These are phyloP conservation scores for Zaprionus taronus DNA, from an alignment of 1,140 invertebrate genomes.

Conservation along the genomic window DNA sequence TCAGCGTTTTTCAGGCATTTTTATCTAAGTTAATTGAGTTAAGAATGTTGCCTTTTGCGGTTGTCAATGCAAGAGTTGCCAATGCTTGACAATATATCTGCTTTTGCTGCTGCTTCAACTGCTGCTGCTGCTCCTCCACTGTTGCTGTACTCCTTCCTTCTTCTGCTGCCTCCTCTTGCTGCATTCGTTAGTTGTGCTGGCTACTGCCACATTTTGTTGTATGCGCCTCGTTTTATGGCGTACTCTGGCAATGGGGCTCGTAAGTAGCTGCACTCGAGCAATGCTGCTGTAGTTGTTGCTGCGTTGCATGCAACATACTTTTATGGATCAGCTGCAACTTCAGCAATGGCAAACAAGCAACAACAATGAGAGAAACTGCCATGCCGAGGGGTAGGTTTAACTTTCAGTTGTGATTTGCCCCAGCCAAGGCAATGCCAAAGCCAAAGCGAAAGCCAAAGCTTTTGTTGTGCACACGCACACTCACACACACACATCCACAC, in stretches of 20 bases:
- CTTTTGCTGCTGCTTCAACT: background rate
- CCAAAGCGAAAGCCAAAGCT: slow-evolving; percentile 70
- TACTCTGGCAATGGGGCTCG: slow-evolving; percentile 41
- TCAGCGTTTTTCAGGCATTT: background rate
- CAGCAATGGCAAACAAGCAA: slow-evolving; percentile 64
- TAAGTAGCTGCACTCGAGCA: slow-evolving; percentile 68
- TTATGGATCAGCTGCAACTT: slow-evolving; percentile 82
- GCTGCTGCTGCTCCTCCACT: background rate
- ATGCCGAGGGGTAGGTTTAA: slow-evolving; percentile 43
- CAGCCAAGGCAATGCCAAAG: slow-evolving; percentile 48
- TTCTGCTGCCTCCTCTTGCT: background rate
- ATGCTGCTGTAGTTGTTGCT: slow-evolving; percentile 49
- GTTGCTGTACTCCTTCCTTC: background rate
- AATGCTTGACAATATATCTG: slow-evolving; percentile 4
- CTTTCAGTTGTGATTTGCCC: slow-evolving; percentile 69
- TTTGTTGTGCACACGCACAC: slow-evolving; percentile 70
- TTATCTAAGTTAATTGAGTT: background rate
- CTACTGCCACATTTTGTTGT: slow-evolving; percentile 50
- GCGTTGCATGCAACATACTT: slow-evolving; percentile 73
- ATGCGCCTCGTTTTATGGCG: slow-evolving; percentile 48
- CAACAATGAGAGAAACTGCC: background rate
- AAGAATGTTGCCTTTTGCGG: background rate
- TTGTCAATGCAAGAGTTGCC: slow-evolving; percentile 2
- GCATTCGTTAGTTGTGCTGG: background rate
- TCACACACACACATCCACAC: slow-evolving; percentile 35